Evolutionary conservation across 2,113 vertebrate genomes (phyloP), one percentile per base, ranked within the genome.

Genomic region (Piprites chloris): DNA sequence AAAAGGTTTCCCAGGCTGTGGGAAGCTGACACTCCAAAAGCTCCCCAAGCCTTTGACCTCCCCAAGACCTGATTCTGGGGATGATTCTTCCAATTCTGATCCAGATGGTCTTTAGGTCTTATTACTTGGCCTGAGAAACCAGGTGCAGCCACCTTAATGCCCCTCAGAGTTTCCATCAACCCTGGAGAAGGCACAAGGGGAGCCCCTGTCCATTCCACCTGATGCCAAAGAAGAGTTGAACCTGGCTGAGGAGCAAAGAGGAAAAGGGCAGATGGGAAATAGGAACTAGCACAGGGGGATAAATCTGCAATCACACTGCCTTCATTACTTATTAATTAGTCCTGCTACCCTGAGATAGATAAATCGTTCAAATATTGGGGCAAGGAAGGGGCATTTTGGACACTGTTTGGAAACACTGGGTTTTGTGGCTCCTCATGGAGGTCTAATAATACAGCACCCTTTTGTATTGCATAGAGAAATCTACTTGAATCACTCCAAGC

Each of bases 251-350:
- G 41, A 75, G 30, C 39, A 76, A 37, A 76, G 33, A 44, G 26
- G 14, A 42, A 41, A 67, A 32, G 3, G 13, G 28, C 28, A 69
- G 27, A 22, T 9, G 14, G 66, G 39, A 74, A 59, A 72, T 0
- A 74, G 39, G 55, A 90, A 44, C 22, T 49, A 47, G 52, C 39
- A 72, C 44, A 33, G 33, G 20, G 21, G 8, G 8, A 20, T 27
- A 14, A 58, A 52, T 46, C 61, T 33, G 27, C 53, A 55, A 46
- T 24, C 42, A 39, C 26, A 4, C 5, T 50, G 33, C 52, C 14
- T 46, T 81, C 14, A 62, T 28, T 10, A 6, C 24, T 53, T 0
- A 0, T 49, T 41, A 42, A 20, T 50, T 24, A 76, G 37, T 22
- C 27, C 53, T 61, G 58, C 30, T 59, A 23, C 33, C 58, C 47